A percentile compares a stretch with the other conserved stretches of the same genome.
These are phyloP conservation scores for Characodon lateralis DNA, from an alignment of 2,797 vertebrate species.

Conservation along the genomic window DNA sequence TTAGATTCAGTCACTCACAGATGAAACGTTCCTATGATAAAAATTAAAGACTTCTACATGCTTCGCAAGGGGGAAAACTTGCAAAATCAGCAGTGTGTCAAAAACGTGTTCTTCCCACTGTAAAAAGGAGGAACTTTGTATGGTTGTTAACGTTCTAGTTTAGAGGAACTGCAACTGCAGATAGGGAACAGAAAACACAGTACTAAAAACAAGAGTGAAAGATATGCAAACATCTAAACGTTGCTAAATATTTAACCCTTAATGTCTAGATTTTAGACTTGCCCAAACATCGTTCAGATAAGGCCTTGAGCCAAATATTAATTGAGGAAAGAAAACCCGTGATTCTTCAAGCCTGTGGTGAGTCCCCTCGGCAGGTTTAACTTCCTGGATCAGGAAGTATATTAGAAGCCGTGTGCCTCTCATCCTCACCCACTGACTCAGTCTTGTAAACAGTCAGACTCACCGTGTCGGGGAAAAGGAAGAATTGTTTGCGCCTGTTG, in stretches of 20 bases:
- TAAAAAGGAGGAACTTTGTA: background rate
- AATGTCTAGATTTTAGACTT: background rate
- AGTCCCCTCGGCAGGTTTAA: background rate
- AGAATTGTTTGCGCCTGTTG: background rate
- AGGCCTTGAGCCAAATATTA: background rate
- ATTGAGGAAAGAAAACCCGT: background rate
- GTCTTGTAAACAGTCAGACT: background rate
- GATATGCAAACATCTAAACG: background rate
- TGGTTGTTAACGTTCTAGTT: background rate
- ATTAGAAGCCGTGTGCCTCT: conserved; percentile 48
- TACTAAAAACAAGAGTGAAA: background rate
- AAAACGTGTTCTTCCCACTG: too few relatives aligned
- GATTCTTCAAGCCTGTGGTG: conserved; percentile 7
- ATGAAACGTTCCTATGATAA: too few relatives aligned
- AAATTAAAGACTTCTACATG: too few relatives aligned
- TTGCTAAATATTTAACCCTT: background rate
- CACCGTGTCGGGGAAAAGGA: conserved; percentile 3
- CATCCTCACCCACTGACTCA: conserved; percentile 60
- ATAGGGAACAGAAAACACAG: background rate
- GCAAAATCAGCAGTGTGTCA: too few relatives aligned
- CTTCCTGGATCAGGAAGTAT: conserved; percentile 66
- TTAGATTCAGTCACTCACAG: too few relatives aligned
- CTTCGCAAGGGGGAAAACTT: too few relatives aligned
- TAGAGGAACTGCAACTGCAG: background rate
- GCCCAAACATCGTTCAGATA: background rate